A percentile compares a stretch with the other conserved stretches of the same genome.
These are phyloP conservation scores for Coranthus polyacanthus DNA, from an alignment of 2,797 vertebrate genomes.

Conservation along the genomic window DNA sequence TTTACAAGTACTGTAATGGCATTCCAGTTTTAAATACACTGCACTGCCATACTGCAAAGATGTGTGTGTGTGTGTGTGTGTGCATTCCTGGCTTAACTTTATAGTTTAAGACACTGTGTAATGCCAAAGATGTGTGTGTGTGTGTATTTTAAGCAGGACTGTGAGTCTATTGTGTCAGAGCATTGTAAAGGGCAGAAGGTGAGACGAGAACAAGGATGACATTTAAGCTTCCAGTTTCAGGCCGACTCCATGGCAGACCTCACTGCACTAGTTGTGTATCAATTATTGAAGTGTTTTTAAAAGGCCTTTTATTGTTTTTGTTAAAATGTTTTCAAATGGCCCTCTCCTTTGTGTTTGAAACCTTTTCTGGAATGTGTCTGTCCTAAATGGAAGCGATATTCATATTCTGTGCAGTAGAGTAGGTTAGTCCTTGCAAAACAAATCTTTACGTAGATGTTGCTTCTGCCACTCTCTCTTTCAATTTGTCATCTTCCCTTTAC, in stretches of 20 bases:
- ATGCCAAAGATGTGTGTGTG: conserved; percentile 56
- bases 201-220: conserved; percentile 69
- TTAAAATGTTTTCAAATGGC: background rate
- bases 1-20: conserved; percentile 75
- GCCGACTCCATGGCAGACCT: conserved; percentile 29
- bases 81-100: conserved; percentile 63
- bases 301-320: conserved; percentile 14
- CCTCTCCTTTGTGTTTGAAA: background rate
- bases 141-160: conserved; percentile 52
- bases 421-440: conserved; percentile 22
- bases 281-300: conserved; percentile 29
- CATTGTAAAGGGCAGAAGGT: conserved; percentile 76
- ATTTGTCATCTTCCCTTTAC: conserved; percentile 4
- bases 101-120: conserved; percentile 70
- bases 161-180: conserved; percentile 59
- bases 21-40: conserved; percentile 70
- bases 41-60: conserved; percentile 29
- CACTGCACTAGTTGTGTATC: conserved; percentile 25
- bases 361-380: background rate
- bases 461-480: conserved; percentile 11
- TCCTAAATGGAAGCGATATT: background rate
- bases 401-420: conserved; percentile 7
- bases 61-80: conserved; percentile 10
- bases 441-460: background rate
- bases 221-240: conserved; percentile 65